Percentiles rank a stretch among this genome's conserved stretches.
Evolutionary conservation across 1,140 invertebrate species (phyloP).

Genomic region (Hylaeus volcanicus): DNA sequence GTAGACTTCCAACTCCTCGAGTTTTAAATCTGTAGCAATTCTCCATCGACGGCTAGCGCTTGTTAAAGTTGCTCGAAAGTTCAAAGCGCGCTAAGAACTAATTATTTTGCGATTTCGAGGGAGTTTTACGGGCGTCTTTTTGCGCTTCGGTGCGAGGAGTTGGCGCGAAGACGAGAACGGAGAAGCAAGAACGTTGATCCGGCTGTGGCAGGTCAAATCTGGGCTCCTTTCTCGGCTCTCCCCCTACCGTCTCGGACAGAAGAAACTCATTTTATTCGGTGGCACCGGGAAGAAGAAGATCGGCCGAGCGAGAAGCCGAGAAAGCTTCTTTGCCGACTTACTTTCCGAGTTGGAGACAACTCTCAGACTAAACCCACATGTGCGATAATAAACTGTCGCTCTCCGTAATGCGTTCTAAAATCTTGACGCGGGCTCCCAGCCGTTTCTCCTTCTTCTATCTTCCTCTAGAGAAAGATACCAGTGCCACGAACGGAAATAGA

Average conservation of each 20-base stretch:
- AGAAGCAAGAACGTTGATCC: slow-evolving; percentile 26
- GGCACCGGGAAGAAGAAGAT: background rate
- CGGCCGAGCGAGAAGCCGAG: slow-evolving; percentile 33
- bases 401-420: slow-evolving; percentile 51
- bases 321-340: slow-evolving; percentile 54
- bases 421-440: slow-evolving; percentile 20
- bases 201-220: slow-evolving; percentile 13
- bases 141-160: background rate
- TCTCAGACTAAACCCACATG: slow-evolving; percentile 67
- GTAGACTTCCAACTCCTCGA: too few species aligned
- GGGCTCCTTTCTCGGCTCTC: slow-evolving; percentile 13
- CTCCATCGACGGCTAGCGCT: too few species aligned
- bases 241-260: background rate
- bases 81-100: too few species aligned
- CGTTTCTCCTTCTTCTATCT: slow-evolving; percentile 11
- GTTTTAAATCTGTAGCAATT: too few species aligned
- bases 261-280: slow-evolving; percentile 44
- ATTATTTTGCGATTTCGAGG: too few species aligned
- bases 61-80: too few species aligned
- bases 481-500: slow-evolving; percentile 17
- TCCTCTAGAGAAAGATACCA: slow-evolving; percentile 7
- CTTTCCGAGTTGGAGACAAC: slow-evolving; percentile 54
- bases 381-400: slow-evolving; percentile 73
- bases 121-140: background rate
- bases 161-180: background rate